Base-by-base conservation (phyloP, 1,140 invertebrate species). In the Aphaenogaster ashmeadi region DNA sequence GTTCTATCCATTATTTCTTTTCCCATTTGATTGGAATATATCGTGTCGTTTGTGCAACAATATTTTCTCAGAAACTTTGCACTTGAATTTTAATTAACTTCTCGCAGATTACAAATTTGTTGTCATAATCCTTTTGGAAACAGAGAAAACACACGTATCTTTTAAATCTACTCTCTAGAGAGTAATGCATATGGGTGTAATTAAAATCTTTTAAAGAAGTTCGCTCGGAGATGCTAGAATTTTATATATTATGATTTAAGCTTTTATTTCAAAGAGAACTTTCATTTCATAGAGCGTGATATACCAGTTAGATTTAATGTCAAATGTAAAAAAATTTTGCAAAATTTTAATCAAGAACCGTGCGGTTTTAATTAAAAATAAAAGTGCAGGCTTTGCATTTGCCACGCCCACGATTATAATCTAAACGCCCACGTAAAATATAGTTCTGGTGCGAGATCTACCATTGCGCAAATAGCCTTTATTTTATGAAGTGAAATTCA, bases 301-400 rank as follows among this genome's bases (percentile, higher is more conserved):
- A 60, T 64, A 38, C 27, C 2, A 18, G 33, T 27, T 58, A 33
- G 9, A 56, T 71, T 69, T 81, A 56, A 56, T 58, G 56, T n/a
- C 9, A 33, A 44, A 27, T 44, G 44, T 18, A 69, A 56, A 41
- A 27, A 41, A 44, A 81, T 71, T 71, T 67, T 4, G 27, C 54
- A 36, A 56, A 81, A 71, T 71, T 71, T 71, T 71, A 69, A 81
- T 81, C 33, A 81, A 69, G 27, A 52, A 56, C 21, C 2, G n/a
- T 13, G 47, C n/a, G 62, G 18, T 81, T 81, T 69, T 81, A 56
- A 56, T 56, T 44, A 58, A 44, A 18, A 69, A 44, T 15, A 41
- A 52, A 41, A 38, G 15, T 36, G 47, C 47, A n/a, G n/a, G 47
- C 11, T 52, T 44, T 69, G 50, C 13, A 69, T 69, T 54, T 47